These are phyloP conservation scores for Coracias cyanogaster DNA, from an alignment of 2,797 vertebrate species.

Conservation along the genomic window DNA sequence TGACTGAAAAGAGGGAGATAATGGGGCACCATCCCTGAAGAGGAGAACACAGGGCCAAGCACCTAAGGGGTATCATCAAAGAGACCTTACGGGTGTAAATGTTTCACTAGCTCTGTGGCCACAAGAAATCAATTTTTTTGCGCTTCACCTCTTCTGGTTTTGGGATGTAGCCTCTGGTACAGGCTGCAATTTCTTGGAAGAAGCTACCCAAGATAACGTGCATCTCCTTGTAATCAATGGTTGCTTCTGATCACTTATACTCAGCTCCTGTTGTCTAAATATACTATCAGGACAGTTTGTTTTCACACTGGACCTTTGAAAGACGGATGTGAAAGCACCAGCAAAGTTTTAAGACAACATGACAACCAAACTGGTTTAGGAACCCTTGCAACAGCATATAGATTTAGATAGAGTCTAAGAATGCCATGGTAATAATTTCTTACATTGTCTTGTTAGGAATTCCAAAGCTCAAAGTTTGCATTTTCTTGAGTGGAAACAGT, in stretches of 20 bases:
- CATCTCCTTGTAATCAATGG: neutral
- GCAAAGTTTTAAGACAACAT: neutral
- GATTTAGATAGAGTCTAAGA: neutral
- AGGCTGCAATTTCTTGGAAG: neutral
- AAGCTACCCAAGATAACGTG: neutral
- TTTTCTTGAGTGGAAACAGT: neutral
- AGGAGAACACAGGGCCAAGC: neutral
- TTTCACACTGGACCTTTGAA: neutral
- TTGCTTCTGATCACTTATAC: neutral
- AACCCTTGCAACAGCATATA: neutral
- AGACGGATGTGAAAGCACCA: neutral
- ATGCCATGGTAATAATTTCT: neutral
- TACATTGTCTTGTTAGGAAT: neutral
- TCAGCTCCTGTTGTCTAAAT: neutral
- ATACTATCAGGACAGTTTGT: neutral
- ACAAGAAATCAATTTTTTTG: neutral
- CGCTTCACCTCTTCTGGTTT: neutral
- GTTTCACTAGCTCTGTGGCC: neutral
- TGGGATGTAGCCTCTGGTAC: neutral
- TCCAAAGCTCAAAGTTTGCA: neutral
- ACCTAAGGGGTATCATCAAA: neutral
- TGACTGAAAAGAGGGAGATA: neutral
- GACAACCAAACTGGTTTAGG: neutral
- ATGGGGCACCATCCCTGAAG: neutral
- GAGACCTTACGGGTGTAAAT: neutral